phyloP scores from a whole-genome alignment of 2,113 vertebrate genomes.

The Syngnathoides biaculeatus region DNA sequence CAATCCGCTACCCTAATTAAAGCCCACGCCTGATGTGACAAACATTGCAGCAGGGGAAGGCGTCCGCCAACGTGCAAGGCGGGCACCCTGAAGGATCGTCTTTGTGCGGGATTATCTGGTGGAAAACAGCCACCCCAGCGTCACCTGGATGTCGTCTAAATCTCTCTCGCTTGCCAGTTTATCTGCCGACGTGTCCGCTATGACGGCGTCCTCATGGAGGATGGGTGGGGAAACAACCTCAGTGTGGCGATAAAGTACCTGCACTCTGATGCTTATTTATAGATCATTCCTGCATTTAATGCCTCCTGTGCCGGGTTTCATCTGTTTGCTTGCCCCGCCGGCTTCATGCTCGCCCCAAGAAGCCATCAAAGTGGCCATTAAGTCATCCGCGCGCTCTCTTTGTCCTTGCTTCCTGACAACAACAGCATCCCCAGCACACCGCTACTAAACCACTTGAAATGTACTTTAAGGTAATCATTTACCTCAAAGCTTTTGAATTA shows the following conservation, averaged over 20 bases:
- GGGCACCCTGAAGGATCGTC: slow-evolving; percentile 45
- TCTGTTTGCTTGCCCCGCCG: slow-evolving; percentile 39
- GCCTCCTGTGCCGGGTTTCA: slow-evolving; percentile 21
- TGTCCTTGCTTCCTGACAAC: slow-evolving; percentile 57
- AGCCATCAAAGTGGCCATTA: slow-evolving; percentile 59
- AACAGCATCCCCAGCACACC: slow-evolving; percentile 11
- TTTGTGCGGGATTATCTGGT: slow-evolving; percentile 64
- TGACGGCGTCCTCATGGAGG: slow-evolving; percentile 9
- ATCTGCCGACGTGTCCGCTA: slow-evolving; percentile 26
- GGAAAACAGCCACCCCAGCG: slow-evolving; percentile 49
- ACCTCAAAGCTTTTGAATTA: slow-evolving; percentile 1
- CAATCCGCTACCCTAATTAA: slow-evolving; percentile 60
- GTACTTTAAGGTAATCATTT: neutral
- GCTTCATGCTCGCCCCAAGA: slow-evolving; percentile 49
- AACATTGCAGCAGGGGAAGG: slow-evolving; percentile 38
- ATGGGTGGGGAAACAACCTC: slow-evolving; percentile 7
- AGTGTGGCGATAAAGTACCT: slow-evolving; percentile 21
- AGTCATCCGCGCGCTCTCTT: slow-evolving; percentile 56
- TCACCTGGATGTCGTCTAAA: slow-evolving; percentile 58
- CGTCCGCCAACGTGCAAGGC: slow-evolving; percentile 37
- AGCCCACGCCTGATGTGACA: slow-evolving; percentile 60
- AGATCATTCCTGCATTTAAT: slow-evolving; percentile 31
- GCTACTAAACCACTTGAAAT: neutral
- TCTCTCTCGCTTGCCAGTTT: slow-evolving; percentile 45
- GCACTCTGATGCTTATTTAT: slow-evolving; percentile 9